Base-by-base conservation (phyloP, 2,797 vertebrate genomes). In the Jordanella pulchra region DNA sequence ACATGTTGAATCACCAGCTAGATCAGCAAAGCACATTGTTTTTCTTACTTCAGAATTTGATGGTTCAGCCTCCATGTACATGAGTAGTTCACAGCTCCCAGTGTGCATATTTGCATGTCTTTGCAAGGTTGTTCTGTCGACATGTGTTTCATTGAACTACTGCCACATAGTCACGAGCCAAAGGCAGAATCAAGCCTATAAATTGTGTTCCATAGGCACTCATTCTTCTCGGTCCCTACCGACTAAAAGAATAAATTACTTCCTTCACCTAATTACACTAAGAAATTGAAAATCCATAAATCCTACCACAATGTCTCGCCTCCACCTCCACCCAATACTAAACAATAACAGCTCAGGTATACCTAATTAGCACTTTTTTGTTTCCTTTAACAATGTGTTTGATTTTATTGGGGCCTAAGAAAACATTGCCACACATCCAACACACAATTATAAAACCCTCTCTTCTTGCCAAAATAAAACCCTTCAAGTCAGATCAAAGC, bases 311-410 rank as follows among this genome's bases (percentile, higher is more conserved):
- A 21, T 27, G 17, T 63, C 58, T 69, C 42, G 65, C 47, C 30
- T 42, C 18, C 50, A 30, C 15, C 17, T 68, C 1, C 27, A 17
- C 47, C 45, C 66, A 64, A 48, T 15, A 61, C n/a, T 51, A 55
- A 58, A 25, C n/a, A 75, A 65, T 53, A 65, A 69, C 60, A 76
- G 47, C 30, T 18, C 39, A 17, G 27, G 54, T 77, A 65, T 17
- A 58, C 35, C 54, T 80, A 81, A 83, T 81, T 80, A 79, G 68
- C 66, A 71, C 27, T 77, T 63, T 44, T 23, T 72, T 74, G 65
- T 63, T 83, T 65, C 28, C 35, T 15, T 1, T 15, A 68, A 67
- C 28, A 75, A 67, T 75, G 66, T 63, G 21, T 58, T 60, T 75
- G 48, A 76, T 44, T 70, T 71, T 18, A 48, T 28, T 61, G 47